These are phyloP conservation scores for Elmis aenea DNA, from an alignment of 2,888 invertebrate genomes.

Conservation along the genomic window DNA sequence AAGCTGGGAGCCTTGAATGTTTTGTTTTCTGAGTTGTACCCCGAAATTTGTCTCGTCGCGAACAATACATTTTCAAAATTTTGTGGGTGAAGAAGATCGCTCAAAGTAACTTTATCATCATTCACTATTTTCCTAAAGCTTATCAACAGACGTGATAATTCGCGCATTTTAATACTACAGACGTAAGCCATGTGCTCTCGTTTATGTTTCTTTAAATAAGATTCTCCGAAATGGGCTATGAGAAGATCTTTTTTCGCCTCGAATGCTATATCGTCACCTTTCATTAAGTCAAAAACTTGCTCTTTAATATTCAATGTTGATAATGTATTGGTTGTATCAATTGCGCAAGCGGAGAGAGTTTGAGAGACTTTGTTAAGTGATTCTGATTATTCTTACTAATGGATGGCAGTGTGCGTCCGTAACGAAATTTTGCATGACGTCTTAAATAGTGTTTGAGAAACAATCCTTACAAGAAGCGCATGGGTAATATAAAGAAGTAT, in stretches of 20 bases:
- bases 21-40: conserved; percentile 18
- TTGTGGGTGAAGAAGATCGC: conserved; percentile 1
- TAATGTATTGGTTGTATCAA: conserved; percentile 20
- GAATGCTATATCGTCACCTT: conserved; percentile 21
- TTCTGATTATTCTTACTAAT: conserved; percentile 2
- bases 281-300: conserved; percentile 21
- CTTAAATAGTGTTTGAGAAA: conserved; percentile 16
- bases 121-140: conserved; percentile 12
- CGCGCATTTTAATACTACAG: conserved; percentile 24
- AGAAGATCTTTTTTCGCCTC: conserved; percentile 22
- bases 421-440: conserved; percentile 14
- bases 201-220: conserved; percentile 26
- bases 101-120: conserved; percentile 4
- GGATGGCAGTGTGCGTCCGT: conserved; percentile 1
- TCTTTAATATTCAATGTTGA: conserved; percentile 23
- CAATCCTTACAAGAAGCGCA: conserved; percentile 17
- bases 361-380: conserved; percentile 13
- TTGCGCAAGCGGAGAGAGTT: conserved; percentile 19
- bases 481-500: conserved; percentile 11
- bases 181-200: conserved; percentile 22
- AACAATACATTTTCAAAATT: conserved; percentile 9
- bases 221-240: conserved; percentile 23
- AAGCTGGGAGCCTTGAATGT: conserved; percentile 18
- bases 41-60: conserved; percentile 13
- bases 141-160: conserved; percentile 22